Conservation (phyloP, 2,888 invertebrate genomes). For the Drosophila neoperkinsi region DNA sequence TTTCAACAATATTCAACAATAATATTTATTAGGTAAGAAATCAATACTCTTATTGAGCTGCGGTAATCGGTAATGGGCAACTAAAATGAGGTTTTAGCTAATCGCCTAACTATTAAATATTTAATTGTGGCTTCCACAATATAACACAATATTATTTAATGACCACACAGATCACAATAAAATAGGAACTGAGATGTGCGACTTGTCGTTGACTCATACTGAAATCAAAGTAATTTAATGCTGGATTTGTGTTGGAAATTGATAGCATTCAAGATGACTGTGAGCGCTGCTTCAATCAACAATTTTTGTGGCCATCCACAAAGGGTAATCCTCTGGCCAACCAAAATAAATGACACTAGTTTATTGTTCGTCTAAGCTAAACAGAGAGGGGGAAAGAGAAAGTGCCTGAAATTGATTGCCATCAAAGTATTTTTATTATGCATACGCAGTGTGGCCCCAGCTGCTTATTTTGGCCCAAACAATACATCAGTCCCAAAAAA, state of each 20-base stretch:
- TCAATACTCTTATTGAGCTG: no score
- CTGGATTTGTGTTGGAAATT: slow-evolving; percentile 8
- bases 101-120: background rate
- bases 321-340: slow-evolving; percentile 27
- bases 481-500: slow-evolving; percentile 12
- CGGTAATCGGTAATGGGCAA: no score
- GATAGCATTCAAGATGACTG: slow-evolving; percentile 3
- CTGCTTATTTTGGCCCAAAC: slow-evolving; percentile 19
- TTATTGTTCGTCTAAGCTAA: slow-evolving; percentile 8
- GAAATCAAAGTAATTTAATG: background rate
- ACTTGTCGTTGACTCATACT: slow-evolving; percentile 22
- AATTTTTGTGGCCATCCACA: background rate
- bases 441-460: slow-evolving; percentile 39
- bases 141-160: background rate
- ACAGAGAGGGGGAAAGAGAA: background rate
- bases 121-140: background rate
- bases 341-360: slow-evolving; percentile 28
- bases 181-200: slow-evolving; percentile 12
- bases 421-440: slow-evolving; percentile 52
- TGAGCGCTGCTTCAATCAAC: background rate
- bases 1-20: no score
- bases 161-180: background rate
- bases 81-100: background rate
- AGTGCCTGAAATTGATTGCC: background rate
- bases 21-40: background rate